Base-by-base conservation (phyloP, 2,888 invertebrate genomes). In the Caenorhabditis becei region DNA sequence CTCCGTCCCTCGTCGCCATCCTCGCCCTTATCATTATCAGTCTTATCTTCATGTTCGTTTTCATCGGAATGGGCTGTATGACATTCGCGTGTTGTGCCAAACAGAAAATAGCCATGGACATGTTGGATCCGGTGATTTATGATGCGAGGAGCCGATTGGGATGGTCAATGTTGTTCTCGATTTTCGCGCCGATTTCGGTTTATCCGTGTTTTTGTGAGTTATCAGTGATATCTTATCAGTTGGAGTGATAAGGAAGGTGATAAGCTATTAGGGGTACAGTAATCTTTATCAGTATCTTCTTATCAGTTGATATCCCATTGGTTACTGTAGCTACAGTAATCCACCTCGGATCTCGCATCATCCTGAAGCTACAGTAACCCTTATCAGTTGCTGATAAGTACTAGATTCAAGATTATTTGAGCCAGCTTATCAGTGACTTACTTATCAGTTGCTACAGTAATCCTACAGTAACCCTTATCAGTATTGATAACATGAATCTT, bases 121-220 rank as follows among this genome's bases (percentile, higher is more conserved):
- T 77, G 74, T 44, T 83, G 58, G 83, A 83, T 67, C 80, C 81
- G 26, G 83, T 83, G 11, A 70, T 83, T 54, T 83, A 77, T 54
- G 83, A 83, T 51, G 83, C 80, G 0, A 44, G 81, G 20, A 77
- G 77, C 28, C 74, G 83, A 14, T 44, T 83, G 14, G 80, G 80
- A 51, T 83, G 83, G 83, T 75, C 78, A 11, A 75, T 80, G 69
- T 37, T 83, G 18, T 83, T 56, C 51, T 49, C 83, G 51, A 51
- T 83, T 32, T 47, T 66, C 3, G 71, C 71, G 0, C 82, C 82
- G 11, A 58, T 82, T 11, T 54, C 65, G 0, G 53, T 63, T 35
- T 81, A 72, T 58, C 74, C 74, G 0, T 77, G 74, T 23, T 67
- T 77, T 44, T 81, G 81, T 81, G 24, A 77, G 81, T 75, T 24